Base-by-base conservation (phyloP, 1,140 invertebrate species). In the Cydia pomonella region DNA sequence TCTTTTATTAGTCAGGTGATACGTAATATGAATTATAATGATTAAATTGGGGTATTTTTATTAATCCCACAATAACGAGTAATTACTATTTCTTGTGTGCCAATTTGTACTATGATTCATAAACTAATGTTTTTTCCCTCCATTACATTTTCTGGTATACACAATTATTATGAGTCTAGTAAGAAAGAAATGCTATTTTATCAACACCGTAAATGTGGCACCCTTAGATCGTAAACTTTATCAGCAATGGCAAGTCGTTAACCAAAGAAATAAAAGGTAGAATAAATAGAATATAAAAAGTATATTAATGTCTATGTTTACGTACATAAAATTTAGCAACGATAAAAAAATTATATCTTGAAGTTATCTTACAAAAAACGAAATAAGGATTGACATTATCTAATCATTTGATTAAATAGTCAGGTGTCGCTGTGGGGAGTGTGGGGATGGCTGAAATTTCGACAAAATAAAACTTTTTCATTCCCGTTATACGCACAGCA, bases 141-240 rank as follows among this genome's bases (percentile, higher is more conserved):
- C 47, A n/a, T 50, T 18, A 16, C 41, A 9, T 18, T 13, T 18
- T 50, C 16, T 50, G 3, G 47, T 50, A 5, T 6, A 18, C 47
- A 50, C 16, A 18, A 50, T 18, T 50, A 18, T n/a, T 18, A 12
- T 50, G 5, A 50, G 47, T 50, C n/a, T 47, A 16, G n/a, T 50
- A 18, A 50, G 47, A n/a, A 6, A 50, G n/a, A 50, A 50, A 50
- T 18, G 47, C 47, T 50, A 50, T 50, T 7, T 1, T 18, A 23
- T 59, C 21, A 12, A n/a, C 53, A 21, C 10, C 10, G 21, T 59
- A 23, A 23, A 23, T 59, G 21, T 23, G 21, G 53, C 53, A 59
- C 21, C 21, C 53, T 23, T 23, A 23, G 53, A 59, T 59, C 53
- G 21, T 59, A 59, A 59, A 59, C 53, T 59, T 59, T 59, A 59